Percentiles rank a stretch among this genome's conserved stretches.
phyloP scores from a whole-genome alignment of 1,140 invertebrate species.

The Leptestheria dahalacensis region DNA sequence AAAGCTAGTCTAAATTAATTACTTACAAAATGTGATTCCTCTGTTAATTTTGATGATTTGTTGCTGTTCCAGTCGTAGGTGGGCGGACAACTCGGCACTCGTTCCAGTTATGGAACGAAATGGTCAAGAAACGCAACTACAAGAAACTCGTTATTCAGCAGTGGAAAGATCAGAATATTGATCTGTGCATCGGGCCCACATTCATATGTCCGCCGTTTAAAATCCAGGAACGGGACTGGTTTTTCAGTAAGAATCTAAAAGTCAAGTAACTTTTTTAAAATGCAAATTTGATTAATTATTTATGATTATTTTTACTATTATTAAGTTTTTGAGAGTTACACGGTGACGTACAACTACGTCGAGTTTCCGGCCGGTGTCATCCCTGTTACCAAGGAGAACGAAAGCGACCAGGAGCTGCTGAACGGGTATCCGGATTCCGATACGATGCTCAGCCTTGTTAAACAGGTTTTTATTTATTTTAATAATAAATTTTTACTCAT shows the following conservation, averaged over 20 bases:
- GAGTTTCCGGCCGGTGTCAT: slow-evolving; percentile 28
- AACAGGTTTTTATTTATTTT: no score
- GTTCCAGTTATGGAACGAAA: slow-evolving; percentile 4
- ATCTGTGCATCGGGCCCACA: slow-evolving; percentile 15
- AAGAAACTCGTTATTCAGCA: background rate
- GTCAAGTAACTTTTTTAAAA: background rate
- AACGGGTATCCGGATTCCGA: slow-evolving; percentile 22
- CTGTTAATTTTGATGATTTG: background rate
- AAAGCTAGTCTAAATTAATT: background rate
- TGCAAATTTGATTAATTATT: background rate
- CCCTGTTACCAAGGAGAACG: slow-evolving; percentile 24
- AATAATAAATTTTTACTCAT: no score
- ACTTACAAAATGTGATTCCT: background rate
- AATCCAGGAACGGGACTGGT: background rate
- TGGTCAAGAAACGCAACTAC: background rate
- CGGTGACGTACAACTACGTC: slow-evolving; percentile 24
- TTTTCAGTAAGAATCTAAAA: slow-evolving; percentile 10
- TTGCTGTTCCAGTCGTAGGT: background rate
- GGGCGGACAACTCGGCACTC: background rate
- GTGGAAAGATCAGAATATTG: slow-evolving; percentile 4
- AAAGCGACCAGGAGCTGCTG: slow-evolving; percentile 22
- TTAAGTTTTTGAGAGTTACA: slow-evolving; percentile 19
- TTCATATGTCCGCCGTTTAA: slow-evolving; percentile 15
- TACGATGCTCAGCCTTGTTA: slow-evolving; percentile 21
- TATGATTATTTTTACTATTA: background rate